Evolutionary conservation across 2,797 vertebrate species (phyloP), one percentile per base, ranked within the genome.

Genomic region (Anolis apletophallus): DNA sequence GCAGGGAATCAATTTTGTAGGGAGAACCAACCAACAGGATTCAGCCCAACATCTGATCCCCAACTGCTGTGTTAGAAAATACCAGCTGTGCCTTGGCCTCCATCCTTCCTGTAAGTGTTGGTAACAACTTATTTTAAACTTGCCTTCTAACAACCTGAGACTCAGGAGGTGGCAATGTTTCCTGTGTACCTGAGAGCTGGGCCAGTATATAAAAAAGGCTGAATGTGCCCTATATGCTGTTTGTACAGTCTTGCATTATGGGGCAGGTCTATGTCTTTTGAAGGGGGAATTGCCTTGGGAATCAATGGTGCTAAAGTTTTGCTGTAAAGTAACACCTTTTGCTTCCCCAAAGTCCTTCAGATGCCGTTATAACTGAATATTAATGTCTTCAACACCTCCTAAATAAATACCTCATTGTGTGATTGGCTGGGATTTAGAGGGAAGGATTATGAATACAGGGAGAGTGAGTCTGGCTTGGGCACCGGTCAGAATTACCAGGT

Each of bases 31-130:
- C 26, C 26, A 64, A 29, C 9, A 64, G 61, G 26, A 64, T 64
- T 64, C 26, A 64, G 61, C 8, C 13, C 32, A 71, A 71, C 29
- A 52, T 26, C 29, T 55, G 75, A n/a, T 19, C 17, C 29, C 10
- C 54, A n/a, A 57, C 17, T 55, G 40, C 26, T 46, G 36, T 46
- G 59, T 57, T 75, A 83, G 73, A 57, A 64, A 80, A 64, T 64
- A 67, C 78, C 68, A 32, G 46, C 34, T 26, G 61, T 68, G 85
- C 50, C 73, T 87, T 87, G 85, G 61, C 23, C 54, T 84, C 85
- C 76, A 26, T 59, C 76, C 19, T 23, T 55, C 12, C 36, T 64
- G 46, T 7, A 0, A 34, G 46, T 0, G 36, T 76, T 74, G 1
- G 57, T 73, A 83, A 36, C 13, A 54, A 29, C 11, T 55, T 69